Conservation (phyloP, 2,113 vertebrate genomes). For the Odontesthes bonariensis region DNA sequence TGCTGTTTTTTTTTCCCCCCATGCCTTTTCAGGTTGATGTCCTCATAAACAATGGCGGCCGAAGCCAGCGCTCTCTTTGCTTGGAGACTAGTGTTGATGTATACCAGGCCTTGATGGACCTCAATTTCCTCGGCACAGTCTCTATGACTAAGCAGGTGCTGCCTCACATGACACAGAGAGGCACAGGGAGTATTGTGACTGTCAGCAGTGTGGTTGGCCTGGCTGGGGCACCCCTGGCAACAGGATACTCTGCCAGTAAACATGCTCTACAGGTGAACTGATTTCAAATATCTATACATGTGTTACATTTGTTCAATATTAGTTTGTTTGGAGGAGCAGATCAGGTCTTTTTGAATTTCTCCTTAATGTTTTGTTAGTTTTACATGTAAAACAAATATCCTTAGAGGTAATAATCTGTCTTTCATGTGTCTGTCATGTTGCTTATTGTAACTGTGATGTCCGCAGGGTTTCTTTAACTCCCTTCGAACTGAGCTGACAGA, state of each 20-base stretch:
- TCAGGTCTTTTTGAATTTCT: neutral
- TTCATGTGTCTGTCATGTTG: neutral
- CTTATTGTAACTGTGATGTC: constrained; percentile 15
- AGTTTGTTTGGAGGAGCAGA: neutral
- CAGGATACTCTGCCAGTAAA: constrained; percentile 93
- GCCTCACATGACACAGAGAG: constrained; percentile 89
- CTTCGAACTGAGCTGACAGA: constrained; percentile 87
- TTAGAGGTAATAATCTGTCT: neutral
- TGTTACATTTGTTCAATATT: neutral
- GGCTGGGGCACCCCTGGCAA: constrained; percentile 83
- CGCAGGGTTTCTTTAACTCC: constrained; percentile 92
- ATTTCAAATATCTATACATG: neutral
- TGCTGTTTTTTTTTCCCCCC: neutral
- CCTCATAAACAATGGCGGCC: constrained; percentile 93
- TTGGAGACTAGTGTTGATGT: constrained; percentile 89
- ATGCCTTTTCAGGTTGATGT: constrained; percentile 86
- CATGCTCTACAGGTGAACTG: constrained; percentile 89
- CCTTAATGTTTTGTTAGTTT: neutral
- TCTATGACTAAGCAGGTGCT: constrained; percentile 93
- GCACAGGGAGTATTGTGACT: constrained; percentile 87
- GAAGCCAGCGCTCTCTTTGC: constrained; percentile 89
- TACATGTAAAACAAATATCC: neutral
- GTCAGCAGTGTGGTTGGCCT: constrained; percentile 91
- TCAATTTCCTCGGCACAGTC: constrained; percentile 93
- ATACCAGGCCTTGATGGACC: constrained; percentile 88